Conservation (phyloP, 2,888 invertebrate genomes). For the Drosophila barbarae region DNA sequence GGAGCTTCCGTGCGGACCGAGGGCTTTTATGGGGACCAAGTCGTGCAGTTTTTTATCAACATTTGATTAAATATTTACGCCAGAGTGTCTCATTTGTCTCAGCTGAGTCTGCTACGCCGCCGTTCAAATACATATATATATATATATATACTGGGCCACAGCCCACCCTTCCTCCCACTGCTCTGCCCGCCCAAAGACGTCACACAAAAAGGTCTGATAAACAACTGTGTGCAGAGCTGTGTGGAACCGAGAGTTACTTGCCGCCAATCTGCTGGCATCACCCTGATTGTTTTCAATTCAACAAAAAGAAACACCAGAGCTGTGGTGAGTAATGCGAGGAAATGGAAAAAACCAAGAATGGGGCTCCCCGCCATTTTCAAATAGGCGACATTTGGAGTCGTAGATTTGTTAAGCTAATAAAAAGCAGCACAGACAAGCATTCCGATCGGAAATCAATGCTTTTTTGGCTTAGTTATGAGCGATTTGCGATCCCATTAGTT, state of each 20-base stretch:
- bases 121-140: constrained; percentile 10
- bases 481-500: no score
- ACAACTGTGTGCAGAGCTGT: constrained; percentile 4
- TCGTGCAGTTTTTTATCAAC: constrained; percentile 38
- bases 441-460: no score
- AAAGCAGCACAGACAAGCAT: no score
- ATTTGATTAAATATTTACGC: constrained; percentile 66
- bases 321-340: not conserved
- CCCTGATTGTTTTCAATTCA: constrained; percentile 24
- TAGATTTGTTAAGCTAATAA: no score
- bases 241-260: constrained; percentile 2
- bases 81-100: constrained; percentile 32
- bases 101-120: constrained; percentile 8
- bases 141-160: not conserved
- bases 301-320: not conserved
- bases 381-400: no score
- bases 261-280: constrained; percentile 8
- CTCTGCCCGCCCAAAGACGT: constrained; percentile 16
- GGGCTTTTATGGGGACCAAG: constrained; percentile 50
- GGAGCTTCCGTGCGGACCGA: not conserved
- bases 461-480: no score
- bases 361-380: not conserved
- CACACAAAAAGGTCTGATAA: constrained; percentile 13
- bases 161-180: not conserved
- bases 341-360: constrained; percentile 1